Base-by-base conservation (phyloP, 2,113 vertebrate species). In the Callaeas wilsoni region DNA sequence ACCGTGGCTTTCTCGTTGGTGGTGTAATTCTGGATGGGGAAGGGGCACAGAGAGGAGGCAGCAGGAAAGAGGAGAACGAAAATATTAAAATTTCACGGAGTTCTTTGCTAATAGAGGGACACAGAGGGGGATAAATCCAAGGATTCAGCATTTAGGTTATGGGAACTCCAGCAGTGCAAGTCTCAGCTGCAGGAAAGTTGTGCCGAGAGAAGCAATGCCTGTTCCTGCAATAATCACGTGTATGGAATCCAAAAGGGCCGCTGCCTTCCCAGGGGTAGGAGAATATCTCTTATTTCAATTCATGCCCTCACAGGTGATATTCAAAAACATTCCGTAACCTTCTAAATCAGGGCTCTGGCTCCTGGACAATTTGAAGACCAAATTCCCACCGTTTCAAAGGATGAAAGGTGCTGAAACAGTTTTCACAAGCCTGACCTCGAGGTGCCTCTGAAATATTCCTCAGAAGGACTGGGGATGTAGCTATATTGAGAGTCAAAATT, bases 1-100 rank as follows among this genome's bases (percentile, higher is more conserved):
- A 98, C 94, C 4, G 98, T 96, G 25, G 98, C 98, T 88, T 98
- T 98, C 96, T 98, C 98, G 0, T 97, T 98, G 92, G 98, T 97
- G 65, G 98, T 98, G 77, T 98, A 98, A 85, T 98, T 98, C 98
- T 98, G 78, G 2, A 1, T 42, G 84, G 49, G 59, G 10, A 78
- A 70, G 29, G 84, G 53, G 30, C 26, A 46, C 14, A 27, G 57
- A n/a, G 17, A 55, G 57, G 42, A 35, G 32, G 41, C 13, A 57
- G 91, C 33, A 25, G 84, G 47, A 50, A 56, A 89, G 59, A 57
- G 37, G 46, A 74, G 82, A 76, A 67, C 55, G 49, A 8, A 70
- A 62, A 47, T 12, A 15, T 13, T 57, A 26, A 90, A 59, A 57
- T 73, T 76, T 30, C 27, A 17, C 16, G 1, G 47, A 64, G 10